Conservation (phyloP, 2,797 vertebrate species). For the Xiphorhynchus erythropygius region DNA sequence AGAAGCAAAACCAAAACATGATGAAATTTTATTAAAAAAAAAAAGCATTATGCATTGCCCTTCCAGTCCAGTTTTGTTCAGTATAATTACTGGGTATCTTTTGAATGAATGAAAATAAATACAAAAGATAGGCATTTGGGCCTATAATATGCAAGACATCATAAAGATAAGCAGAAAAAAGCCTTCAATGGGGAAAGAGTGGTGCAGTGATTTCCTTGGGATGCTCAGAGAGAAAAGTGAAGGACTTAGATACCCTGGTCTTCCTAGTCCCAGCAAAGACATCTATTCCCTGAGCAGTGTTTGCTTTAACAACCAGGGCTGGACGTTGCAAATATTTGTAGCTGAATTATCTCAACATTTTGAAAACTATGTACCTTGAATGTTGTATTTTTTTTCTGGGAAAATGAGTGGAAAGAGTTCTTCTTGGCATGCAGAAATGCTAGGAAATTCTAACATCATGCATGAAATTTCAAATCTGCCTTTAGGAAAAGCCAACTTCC, state of each 20-base stretch:
- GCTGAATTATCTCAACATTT: conserved; percentile 33
- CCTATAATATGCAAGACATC: background rate
- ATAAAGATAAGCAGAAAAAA: background rate
- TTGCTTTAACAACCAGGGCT: background rate
- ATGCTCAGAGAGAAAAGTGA: background rate
- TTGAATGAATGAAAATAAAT: background rate
- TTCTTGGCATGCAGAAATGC: conserved; percentile 29
- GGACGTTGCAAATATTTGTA: conserved; percentile 30
- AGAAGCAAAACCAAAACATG: background rate
- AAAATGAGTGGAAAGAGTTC: conserved; percentile 34
- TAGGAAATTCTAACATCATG: conserved; percentile 59
- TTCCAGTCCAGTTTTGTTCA: background rate
- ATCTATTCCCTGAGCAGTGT: background rate
- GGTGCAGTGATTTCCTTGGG: background rate
- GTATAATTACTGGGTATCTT: background rate
- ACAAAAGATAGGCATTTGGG: background rate
- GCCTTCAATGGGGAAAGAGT: background rate
- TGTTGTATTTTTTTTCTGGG: conserved; percentile 10
- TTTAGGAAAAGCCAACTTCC: conserved; percentile 52
- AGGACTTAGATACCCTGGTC: background rate
- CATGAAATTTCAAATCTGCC: conserved; percentile 35
- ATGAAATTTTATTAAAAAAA: background rate
- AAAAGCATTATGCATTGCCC: background rate
- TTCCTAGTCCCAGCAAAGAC: background rate
- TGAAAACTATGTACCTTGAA: conserved; percentile 12